Evolutionary conservation across 2,797 vertebrate genomes (phyloP).

Genomic region (Gadopsis bispinosus): DNA sequence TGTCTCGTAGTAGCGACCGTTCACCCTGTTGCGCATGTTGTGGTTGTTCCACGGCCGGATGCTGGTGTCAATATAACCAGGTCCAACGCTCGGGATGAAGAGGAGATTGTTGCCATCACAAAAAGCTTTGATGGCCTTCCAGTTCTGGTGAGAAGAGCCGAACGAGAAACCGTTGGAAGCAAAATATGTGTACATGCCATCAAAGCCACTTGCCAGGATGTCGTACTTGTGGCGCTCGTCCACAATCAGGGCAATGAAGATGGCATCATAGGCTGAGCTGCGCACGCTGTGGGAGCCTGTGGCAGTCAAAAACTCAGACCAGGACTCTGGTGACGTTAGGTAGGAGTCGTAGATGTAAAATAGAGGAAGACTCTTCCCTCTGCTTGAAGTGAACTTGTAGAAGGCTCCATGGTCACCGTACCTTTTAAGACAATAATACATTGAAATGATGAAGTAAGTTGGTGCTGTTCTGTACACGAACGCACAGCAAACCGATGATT

Average conservation of each 20-base stretch:
- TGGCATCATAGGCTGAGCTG: constrained; percentile 86
- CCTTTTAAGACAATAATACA: constrained; percentile 68
- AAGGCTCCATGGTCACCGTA: constrained; percentile 91
- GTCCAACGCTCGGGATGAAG: constrained; percentile 92
- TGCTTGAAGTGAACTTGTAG: constrained; percentile 88
- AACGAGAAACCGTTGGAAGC: constrained; percentile 94
- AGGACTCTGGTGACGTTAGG: constrained; percentile 89
- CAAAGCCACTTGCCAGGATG: constrained; percentile 88
- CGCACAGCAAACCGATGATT: neutral
- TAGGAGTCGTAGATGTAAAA: constrained; percentile 95
- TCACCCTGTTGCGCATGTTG: constrained; percentile 91
- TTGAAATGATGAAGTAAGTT: neutral
- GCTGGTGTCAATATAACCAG: constrained; percentile 91
- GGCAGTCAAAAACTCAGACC: constrained; percentile 88
- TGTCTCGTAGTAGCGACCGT: constrained; percentile 92
- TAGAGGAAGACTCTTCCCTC: constrained; percentile 88
- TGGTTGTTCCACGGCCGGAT: constrained; percentile 95
- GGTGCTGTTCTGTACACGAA: neutral
- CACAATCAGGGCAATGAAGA: constrained; percentile 90
- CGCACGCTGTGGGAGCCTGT: constrained; percentile 88
- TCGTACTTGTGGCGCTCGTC: constrained; percentile 92
- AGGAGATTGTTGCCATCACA: constrained; percentile 91
- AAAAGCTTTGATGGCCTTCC: constrained; percentile 91
- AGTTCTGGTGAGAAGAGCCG: constrained; percentile 92
- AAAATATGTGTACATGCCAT: constrained; percentile 93